These are phyloP conservation scores for Octodonta nipae DNA, from an alignment of 2,888 invertebrate species.

Conservation along the genomic window DNA sequence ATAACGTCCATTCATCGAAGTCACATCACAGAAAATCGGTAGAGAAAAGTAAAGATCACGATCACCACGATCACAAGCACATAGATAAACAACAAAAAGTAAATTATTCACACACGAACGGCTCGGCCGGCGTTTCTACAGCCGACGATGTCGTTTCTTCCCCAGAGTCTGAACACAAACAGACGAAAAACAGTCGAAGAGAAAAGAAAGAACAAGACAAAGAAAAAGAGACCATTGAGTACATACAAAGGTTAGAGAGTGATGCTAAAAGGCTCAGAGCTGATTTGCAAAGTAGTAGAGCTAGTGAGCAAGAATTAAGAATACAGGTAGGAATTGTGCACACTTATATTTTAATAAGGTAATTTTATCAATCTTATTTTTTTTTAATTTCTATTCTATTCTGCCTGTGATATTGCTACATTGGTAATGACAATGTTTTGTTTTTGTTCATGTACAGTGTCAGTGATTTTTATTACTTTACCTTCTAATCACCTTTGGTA, in stretches of 20 bases:
- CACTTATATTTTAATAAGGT: too few species aligned
- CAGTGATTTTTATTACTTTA: too few species aligned
- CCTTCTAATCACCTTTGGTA: too few species aligned
- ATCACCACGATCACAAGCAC: slow-evolving; percentile 24
- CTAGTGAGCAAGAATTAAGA: slow-evolving; percentile 57
- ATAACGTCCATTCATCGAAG: slow-evolving; percentile 27
- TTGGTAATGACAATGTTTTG: too few species aligned
- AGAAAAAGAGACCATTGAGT: slow-evolving; percentile 38
- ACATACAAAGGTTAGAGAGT: slow-evolving; percentile 50
- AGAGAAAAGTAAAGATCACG: slow-evolving; percentile 26
- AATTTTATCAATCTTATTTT: too few species aligned
- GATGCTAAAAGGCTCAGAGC: slow-evolving; percentile 57
- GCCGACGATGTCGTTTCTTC: slow-evolving; percentile 7
- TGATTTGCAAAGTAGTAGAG: slow-evolving; percentile 61
- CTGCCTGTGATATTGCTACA: too few species aligned
- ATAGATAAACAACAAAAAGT: slow-evolving; percentile 20
- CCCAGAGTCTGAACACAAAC: slow-evolving; percentile 9
- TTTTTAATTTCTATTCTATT: too few species aligned
- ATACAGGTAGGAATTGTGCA: slow-evolving; percentile 52
- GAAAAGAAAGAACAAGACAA: slow-evolving; percentile 36
- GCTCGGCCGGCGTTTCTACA: slow-evolving; percentile 21
- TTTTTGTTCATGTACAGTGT: too few species aligned
- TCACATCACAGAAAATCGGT: slow-evolving; percentile 42
- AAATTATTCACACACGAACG: slow-evolving; percentile 29
- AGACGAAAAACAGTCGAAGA: slow-evolving; percentile 23